phyloP scores from a whole-genome alignment of 2,888 invertebrate species.

The Synanthedon andrenaeformis region DNA sequence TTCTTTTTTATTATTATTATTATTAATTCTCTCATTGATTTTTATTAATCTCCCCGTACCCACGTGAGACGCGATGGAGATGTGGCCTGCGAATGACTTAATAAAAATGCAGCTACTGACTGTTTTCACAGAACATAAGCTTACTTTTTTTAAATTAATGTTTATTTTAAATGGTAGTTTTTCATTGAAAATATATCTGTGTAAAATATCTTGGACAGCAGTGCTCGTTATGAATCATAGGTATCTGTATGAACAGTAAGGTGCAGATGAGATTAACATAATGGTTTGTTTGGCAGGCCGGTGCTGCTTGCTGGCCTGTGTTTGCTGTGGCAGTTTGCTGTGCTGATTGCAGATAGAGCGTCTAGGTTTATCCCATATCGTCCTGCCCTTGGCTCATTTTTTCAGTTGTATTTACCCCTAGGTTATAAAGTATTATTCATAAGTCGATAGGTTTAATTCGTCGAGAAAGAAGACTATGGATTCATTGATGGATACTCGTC shows the following conservation, averaged over 20 bases:
- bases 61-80: too few species aligned
- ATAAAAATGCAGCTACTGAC: too few species aligned
- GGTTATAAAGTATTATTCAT: background rate
- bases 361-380: constrained; percentile 53
- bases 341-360: constrained; percentile 60
- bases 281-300: constrained; percentile 69
- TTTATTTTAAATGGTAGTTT: too few species aligned
- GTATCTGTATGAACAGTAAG: background rate
- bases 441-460: background rate
- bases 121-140: too few species aligned
- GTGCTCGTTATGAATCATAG: background rate
- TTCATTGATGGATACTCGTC: too few species aligned
- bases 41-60: too few species aligned
- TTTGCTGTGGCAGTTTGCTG: constrained; percentile 66
- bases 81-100: too few species aligned
- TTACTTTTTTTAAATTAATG: too few species aligned
- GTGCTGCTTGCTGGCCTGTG: constrained; percentile 69
- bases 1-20: background rate
- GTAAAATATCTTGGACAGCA: too few species aligned
- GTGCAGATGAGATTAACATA: constrained; percentile 32
- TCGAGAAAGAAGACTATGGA: background rate
- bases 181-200: too few species aligned
- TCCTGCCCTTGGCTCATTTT: constrained; percentile 27
- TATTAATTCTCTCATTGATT: too few species aligned
- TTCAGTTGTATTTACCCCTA: background rate